phyloP scores from a whole-genome alignment of 2,797 vertebrate genomes.

The Pseudopleuronectes americanus region DNA sequence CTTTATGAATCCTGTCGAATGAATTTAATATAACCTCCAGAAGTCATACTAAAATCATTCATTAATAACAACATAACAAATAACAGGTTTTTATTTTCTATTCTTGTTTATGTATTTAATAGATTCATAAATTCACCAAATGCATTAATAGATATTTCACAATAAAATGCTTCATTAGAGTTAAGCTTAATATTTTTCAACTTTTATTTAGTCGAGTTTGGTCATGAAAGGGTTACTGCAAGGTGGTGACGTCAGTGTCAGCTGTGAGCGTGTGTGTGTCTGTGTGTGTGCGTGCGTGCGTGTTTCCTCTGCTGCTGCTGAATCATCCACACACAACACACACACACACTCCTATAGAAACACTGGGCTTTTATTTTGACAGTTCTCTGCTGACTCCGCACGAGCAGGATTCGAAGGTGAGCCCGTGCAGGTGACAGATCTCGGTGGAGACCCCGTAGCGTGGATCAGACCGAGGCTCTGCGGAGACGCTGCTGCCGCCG shows the following conservation, averaged over 20 bases:
- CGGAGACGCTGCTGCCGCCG: not conserved
- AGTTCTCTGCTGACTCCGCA: too few species aligned
- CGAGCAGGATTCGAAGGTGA: not conserved
- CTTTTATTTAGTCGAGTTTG: not conserved
- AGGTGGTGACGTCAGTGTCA: constrained; percentile 60
- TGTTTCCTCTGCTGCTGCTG: not conserved
- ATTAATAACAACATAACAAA: too few species aligned
- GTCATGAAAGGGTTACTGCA: constrained; percentile 55
- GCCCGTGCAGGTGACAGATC: constrained; percentile 9
- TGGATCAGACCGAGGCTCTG: too few species aligned
- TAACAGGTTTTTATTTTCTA: too few species aligned
- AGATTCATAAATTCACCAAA: too few species aligned
- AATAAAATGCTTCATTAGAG: not conserved
- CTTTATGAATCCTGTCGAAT: too few species aligned
- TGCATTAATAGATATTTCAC: too few species aligned
- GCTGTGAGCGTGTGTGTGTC: constrained; percentile 30
- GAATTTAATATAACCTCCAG: too few species aligned
- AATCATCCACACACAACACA: not conserved
- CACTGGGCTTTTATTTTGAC: not conserved
- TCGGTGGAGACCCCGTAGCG: constrained; percentile 3
- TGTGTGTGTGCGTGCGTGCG: too few species aligned
- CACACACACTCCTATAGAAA: not conserved
- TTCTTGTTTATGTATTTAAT: too few species aligned
- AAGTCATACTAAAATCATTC: too few species aligned
- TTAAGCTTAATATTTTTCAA: not conserved